A percentile compares a stretch with the other conserved stretches of the same genome.
phyloP scores from a whole-genome alignment of 2,888 invertebrate species.

The Xanthia togata region DNA sequence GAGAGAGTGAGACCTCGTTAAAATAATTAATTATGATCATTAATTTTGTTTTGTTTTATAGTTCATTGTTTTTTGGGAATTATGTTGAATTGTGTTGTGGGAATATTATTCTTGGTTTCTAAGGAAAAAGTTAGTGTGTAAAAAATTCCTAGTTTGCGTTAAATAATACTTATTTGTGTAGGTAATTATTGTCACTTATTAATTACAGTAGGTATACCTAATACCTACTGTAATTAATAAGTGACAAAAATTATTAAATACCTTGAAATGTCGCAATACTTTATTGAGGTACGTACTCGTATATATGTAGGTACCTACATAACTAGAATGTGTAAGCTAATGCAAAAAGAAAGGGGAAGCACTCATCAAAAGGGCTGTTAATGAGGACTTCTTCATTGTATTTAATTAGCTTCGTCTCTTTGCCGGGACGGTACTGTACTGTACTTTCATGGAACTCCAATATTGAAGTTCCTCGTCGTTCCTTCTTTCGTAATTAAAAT shows the following conservation, averaged over 20 bases:
- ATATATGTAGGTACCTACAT: background rate
- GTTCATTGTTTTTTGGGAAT: background rate
- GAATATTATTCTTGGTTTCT: background rate
- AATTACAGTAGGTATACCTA: too few relatives aligned
- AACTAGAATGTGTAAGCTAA: background rate
- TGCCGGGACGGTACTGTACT: background rate
- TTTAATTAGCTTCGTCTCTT: slow-evolving; percentile 3
- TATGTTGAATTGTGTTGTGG: background rate
- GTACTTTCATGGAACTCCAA: slow-evolving; percentile 7
- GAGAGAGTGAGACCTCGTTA: slow-evolving; percentile 35
- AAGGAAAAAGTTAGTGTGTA: too few relatives aligned
- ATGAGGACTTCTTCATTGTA: background rate
- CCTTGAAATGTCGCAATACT: background rate
- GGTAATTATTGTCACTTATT: too few relatives aligned
- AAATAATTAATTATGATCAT: slow-evolving; percentile 30
- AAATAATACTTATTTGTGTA: too few relatives aligned
- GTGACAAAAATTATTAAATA: background rate
- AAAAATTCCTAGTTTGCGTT: too few relatives aligned
- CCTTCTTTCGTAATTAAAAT: slow-evolving; percentile 1
- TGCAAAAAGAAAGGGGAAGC: background rate
- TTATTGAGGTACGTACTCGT: background rate
- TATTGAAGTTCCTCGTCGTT: background rate
- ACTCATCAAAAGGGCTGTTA: background rate
- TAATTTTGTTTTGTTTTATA: slow-evolving; percentile 12
- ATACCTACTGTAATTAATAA: background rate